phyloP scores from a whole-genome alignment of 2,888 invertebrate species.

The Drosophila fulvimacula region DNA sequence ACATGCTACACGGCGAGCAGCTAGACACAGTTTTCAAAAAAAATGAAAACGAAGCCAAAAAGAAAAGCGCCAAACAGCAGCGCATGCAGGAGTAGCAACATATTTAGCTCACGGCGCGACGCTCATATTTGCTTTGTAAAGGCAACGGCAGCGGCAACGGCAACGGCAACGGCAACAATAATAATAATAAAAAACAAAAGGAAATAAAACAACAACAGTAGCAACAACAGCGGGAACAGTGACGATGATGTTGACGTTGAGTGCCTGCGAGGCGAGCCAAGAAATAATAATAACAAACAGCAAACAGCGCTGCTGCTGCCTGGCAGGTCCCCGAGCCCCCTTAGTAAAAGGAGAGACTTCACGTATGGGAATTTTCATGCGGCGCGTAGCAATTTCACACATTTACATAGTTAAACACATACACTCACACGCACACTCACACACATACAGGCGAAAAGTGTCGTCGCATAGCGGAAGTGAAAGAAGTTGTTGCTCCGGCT shows the following conservation, averaged over 20 bases:
- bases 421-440: slow-evolving; percentile 24
- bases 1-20: slow-evolving; percentile 14
- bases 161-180: slow-evolving; percentile 69
- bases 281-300: slow-evolving; percentile 77
- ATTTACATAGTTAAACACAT: slow-evolving; percentile 77
- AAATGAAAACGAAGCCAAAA: neutral
- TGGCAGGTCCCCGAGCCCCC: slow-evolving; percentile 18
- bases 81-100: slow-evolving; percentile 65
- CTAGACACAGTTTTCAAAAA: slow-evolving; percentile 44
- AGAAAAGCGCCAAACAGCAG: slow-evolving; percentile 17
- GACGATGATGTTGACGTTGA: slow-evolving; percentile 61
- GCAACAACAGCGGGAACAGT: slow-evolving; percentile 30
- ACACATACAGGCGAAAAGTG: slow-evolving; percentile 53
- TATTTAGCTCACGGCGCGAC: slow-evolving; percentile 75
- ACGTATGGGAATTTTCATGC: slow-evolving; percentile 75
- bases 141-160: slow-evolving; percentile 11
- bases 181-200: slow-evolving; percentile 65
- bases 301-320: slow-evolving; percentile 50
- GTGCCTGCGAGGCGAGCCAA: slow-evolving; percentile 67
- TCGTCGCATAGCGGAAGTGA: slow-evolving; percentile 75
- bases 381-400: slow-evolving; percentile 79
- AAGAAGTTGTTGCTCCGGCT: slow-evolving; percentile 67
- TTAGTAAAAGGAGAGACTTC: slow-evolving; percentile 23
- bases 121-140: slow-evolving; percentile 74
- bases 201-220: slow-evolving; percentile 37